Evolutionary conservation across 2,888 invertebrate genomes (phyloP), one percentile per base, ranked within the genome.

Genomic region (Hartigia nigra): DNA sequence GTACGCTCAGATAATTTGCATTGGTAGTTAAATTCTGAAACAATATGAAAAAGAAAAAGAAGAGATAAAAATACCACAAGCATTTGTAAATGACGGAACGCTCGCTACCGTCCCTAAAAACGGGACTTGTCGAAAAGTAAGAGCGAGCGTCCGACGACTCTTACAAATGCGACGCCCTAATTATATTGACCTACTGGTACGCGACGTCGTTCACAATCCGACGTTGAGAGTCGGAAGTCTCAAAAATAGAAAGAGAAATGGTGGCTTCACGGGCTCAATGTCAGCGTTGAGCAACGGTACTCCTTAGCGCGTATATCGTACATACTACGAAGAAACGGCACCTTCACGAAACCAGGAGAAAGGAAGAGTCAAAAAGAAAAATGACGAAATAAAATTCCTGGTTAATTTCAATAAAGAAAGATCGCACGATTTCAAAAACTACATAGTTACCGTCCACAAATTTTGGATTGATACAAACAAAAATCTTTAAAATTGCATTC

Each of bases 151-250:
- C 23, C 23, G 39, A 23, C 39, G 80, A 79, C 79, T 78, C 39
- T 37, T 74, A 75, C 72, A 70, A 69, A 77, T 69, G 72, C 32
- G 69, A 75, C 72, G 69, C 55, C 69, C 77, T 77, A 83, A 82
- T 83, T 81, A 79, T 81, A 81, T 84, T 86, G 86, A 86, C 86
- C 86, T 85, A 86, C 85, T 85, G 80, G 77, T 74, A 74, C 70
- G 76, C 77, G 72, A 31, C 31, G 70, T 39, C 2, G 39, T 23
- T 55, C 23, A 4, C 39, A 0, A 23, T 2, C 72, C 3, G 32
- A 72, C 5, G 72, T 72, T 5, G 72, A 72, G 76, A n/a, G 74
- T 77, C 78, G 78, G 74, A 80, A 79, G 78, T 12, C 31, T 74
- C 75, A 70, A 70, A 78, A 76, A 76, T 31, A 80, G 78, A 31